A percentile compares a stretch with the other conserved stretches of the same genome.
Evolutionary conservation across 1,140 invertebrate species (phyloP).

Genomic region (Pissodes strobi): DNA sequence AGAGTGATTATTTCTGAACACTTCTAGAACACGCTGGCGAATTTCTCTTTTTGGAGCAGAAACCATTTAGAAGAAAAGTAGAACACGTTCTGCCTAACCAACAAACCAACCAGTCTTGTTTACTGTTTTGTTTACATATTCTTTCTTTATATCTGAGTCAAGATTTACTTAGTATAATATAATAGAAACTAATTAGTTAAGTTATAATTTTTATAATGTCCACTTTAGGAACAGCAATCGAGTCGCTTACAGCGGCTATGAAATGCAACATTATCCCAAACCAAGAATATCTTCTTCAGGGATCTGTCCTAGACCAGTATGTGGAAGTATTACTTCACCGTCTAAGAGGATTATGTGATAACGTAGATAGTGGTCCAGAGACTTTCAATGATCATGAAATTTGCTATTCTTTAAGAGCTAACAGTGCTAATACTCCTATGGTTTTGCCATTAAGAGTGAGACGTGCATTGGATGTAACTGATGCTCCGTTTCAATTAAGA

Average conservation of each 20-base stretch:
- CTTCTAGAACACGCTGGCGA: no score
- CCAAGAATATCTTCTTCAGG: conserved; percentile 89
- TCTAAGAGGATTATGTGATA: conserved; percentile 90
- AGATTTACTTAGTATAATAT: no score
- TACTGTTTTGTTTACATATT: no score
- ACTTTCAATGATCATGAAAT: conserved; percentile 90
- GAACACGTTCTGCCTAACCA: no score
- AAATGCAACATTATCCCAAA: conserved; percentile 86
- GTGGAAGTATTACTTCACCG: conserved; percentile 91
- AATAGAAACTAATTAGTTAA: no score
- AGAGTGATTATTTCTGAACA: no score
- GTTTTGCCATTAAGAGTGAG: conserved; percentile 69
- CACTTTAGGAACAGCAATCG: conserved; percentile 69
- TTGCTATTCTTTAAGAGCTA: conserved; percentile 76
- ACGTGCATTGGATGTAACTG: conserved; percentile 74
- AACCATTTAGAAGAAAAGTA: no score
- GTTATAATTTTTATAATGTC: no score
- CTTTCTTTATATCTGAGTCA: no score
- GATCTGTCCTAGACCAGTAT: conserved; percentile 88
- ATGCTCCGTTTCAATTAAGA: conserved; percentile 84
- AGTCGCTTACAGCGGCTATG: conserved; percentile 74
- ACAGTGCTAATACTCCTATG: conserved; percentile 54
- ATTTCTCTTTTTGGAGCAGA: no score
- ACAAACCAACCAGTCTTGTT: no score
- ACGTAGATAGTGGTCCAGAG: conserved; percentile 88